Evolutionary conservation across 2,888 invertebrate species (phyloP).

Genomic region (Microdon myrmicae): DNA sequence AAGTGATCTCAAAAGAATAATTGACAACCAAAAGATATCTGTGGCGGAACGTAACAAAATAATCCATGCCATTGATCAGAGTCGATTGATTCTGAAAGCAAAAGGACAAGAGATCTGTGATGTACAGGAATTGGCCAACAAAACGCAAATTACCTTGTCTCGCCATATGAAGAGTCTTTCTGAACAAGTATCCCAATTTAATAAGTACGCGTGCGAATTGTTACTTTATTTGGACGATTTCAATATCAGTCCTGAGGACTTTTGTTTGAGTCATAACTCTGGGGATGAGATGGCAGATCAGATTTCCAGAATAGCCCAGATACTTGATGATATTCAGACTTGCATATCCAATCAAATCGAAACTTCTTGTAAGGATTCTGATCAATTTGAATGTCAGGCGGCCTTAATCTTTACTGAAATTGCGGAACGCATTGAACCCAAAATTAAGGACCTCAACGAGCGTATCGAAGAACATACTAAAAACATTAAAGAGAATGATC

Average conservation of each 20-base stretch:
- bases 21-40: slow-evolving; percentile 51
- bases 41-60: slow-evolving; percentile 55
- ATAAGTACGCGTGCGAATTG: slow-evolving; percentile 24
- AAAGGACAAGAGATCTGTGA: slow-evolving; percentile 56
- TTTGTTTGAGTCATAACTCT: slow-evolving; percentile 35
- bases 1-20: slow-evolving; percentile 39
- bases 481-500: slow-evolving; percentile 19
- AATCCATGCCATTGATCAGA: slow-evolving; percentile 55
- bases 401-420: slow-evolving; percentile 31
- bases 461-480: slow-evolving; percentile 5
- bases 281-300: slow-evolving; percentile 16
- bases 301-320: background rate
- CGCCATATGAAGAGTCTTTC: slow-evolving; percentile 57
- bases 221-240: slow-evolving; percentile 25
- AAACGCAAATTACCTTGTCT: slow-evolving; percentile 58
- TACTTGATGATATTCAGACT: slow-evolving; percentile 20
- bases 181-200: slow-evolving; percentile 53
- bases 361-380: slow-evolving; percentile 6
- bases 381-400: slow-evolving; percentile 15
- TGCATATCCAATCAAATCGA: slow-evolving; percentile 10
- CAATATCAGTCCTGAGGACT: slow-evolving; percentile 20
- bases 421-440: slow-evolving; percentile 29
- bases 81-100: slow-evolving; percentile 54
- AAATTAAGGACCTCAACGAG: slow-evolving; percentile 13
- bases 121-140: slow-evolving; percentile 55